phyloP scores from a whole-genome alignment of 2,888 invertebrate species.

The Cephus rjabovi region DNA sequence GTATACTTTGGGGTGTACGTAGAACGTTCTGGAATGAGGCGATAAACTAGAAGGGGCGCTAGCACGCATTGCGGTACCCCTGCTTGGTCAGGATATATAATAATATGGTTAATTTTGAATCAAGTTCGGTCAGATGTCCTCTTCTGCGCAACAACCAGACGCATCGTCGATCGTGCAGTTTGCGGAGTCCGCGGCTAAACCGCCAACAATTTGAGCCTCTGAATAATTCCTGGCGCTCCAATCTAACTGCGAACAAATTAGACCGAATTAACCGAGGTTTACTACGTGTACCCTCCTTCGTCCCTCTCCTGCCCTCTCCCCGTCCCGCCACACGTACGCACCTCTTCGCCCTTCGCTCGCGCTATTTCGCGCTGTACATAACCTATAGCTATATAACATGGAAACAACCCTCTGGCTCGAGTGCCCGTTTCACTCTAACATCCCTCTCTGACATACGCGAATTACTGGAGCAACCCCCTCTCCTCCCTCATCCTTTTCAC shows the following conservation, averaged over 20 bases:
- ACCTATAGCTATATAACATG: slow-evolving; percentile 10
- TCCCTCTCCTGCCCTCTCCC: slow-evolving; percentile 2
- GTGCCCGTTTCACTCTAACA: neutral
- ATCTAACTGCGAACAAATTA: slow-evolving; percentile 64
- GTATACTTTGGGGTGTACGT: neutral
- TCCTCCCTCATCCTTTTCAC: neutral
- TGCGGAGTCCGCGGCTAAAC: slow-evolving; percentile 54
- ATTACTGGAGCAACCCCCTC: slow-evolving; percentile 8
- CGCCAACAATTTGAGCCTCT: slow-evolving; percentile 62
- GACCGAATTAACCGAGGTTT: slow-evolving; percentile 59
- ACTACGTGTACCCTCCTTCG: slow-evolving; percentile 30
- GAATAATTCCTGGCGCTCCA: slow-evolving; percentile 63
- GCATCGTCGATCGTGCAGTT: slow-evolving; percentile 22
- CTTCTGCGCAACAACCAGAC: neutral
- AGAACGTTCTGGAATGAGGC: neutral
- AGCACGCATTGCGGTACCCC: slow-evolving; percentile 30
- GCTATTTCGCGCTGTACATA: slow-evolving; percentile 3
- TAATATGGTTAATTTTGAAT: slow-evolving; percentile 62
- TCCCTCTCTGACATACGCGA: neutral
- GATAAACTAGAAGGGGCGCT: neutral
- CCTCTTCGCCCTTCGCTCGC: slow-evolving; percentile 17
- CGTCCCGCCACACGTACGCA: neutral
- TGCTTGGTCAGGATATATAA: slow-evolving; percentile 35
- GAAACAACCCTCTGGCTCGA: neutral
- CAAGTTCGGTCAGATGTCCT: slow-evolving; percentile 48